Conservation (phyloP, 2,888 invertebrate genomes). For the Uloborus plumipes region DNA sequence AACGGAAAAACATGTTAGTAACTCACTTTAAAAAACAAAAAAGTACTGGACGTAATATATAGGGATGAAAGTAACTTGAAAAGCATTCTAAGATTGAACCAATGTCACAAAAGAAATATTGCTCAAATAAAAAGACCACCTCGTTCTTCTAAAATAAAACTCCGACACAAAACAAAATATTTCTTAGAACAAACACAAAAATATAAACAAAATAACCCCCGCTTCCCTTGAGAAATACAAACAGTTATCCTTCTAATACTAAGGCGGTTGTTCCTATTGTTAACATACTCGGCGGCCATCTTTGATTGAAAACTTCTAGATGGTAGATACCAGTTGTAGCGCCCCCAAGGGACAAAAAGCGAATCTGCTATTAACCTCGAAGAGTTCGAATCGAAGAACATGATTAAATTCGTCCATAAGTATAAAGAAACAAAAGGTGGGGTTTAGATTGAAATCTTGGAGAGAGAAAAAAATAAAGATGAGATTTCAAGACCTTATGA, state of each 20-base stretch:
- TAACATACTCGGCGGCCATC: slow-evolving; percentile 42
- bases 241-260: slow-evolving; percentile 59
- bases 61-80: no score
- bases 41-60: no score
- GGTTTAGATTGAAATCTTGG: slow-evolving; percentile 47
- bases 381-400: slow-evolving; percentile 30
- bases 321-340: slow-evolving; percentile 18
- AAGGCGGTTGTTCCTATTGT: slow-evolving; percentile 35
- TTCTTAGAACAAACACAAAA: slow-evolving; percentile 11
- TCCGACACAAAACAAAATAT: slow-evolving; percentile 30
- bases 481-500: no score
- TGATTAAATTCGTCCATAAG: slow-evolving; percentile 53
- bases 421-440: slow-evolving; percentile 29
- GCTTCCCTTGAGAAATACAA: slow-evolving; percentile 35
- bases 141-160: slow-evolving; percentile 16
- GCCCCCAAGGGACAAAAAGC: slow-evolving; percentile 32
- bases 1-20: no score
- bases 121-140: slow-evolving; percentile 22
- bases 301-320: slow-evolving; percentile 55
- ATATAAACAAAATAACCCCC: slow-evolving; percentile 24
- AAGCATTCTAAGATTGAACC: no score
- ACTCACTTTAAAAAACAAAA: no score
- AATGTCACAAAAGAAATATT: slow-evolving; percentile 22
- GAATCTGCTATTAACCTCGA: slow-evolving; percentile 49
- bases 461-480: slow-evolving; percentile 19